Conservation (phyloP, 2,888 invertebrate genomes). For the Ectemnius continuus region DNA sequence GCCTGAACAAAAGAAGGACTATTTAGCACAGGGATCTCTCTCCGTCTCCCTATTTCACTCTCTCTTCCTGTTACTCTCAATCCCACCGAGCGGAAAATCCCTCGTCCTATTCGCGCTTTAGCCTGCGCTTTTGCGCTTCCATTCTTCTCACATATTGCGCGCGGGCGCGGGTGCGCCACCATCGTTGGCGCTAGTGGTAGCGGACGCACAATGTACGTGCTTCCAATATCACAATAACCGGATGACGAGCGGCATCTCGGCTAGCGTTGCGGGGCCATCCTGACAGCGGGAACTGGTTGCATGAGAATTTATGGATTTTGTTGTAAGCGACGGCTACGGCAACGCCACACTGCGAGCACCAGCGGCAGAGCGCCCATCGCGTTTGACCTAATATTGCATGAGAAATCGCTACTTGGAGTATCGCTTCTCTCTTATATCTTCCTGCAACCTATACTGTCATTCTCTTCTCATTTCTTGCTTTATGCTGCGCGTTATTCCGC, state of each 20-base stretch:
- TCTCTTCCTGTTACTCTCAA: not conserved
- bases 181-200: too few relatives aligned
- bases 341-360: too few relatives aligned
- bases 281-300: constrained; percentile 2
- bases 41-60: not conserved
- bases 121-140: constrained; percentile 25
- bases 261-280: not conserved
- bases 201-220: constrained; percentile 18
- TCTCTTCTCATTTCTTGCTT: not conserved
- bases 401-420: not conserved
- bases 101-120: constrained; percentile 20
- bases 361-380: too few relatives aligned
- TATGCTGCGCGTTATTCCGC: not conserved
- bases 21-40: constrained; percentile 21
- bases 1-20: constrained; percentile 28
- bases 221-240: constrained; percentile 31
- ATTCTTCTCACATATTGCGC: constrained; percentile 35
- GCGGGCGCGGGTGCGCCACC: constrained; percentile 15
- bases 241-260: constrained; percentile 29
- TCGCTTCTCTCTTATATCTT: not conserved
- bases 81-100: constrained; percentile 33
- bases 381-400: constrained; percentile 2
- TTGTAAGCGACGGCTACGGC: not conserved
- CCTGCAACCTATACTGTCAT: too few relatives aligned
- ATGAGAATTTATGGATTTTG: constrained; percentile 8